These are phyloP conservation scores for Catostylus mosaicus DNA, from an alignment of 30 jellyfish, hydroid and myxozoan genomes.

Conservation along the genomic window DNA sequence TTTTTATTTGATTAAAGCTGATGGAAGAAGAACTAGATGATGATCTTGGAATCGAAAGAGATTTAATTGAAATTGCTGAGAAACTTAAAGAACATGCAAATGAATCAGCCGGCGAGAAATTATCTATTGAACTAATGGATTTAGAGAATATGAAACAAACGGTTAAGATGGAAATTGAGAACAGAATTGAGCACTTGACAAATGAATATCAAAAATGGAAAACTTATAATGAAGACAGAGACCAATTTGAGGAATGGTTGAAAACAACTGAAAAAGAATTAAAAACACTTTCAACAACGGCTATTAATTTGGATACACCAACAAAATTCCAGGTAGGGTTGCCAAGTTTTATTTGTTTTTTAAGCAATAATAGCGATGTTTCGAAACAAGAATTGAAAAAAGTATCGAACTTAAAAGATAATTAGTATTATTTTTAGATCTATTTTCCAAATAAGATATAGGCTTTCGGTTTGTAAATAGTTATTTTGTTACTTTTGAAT, in stretches of 20 bases:
- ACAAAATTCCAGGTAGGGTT: slow-evolving; percentile 68
- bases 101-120: slow-evolving; percentile 44
- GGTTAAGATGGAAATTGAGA: slow-evolving; percentile 49
- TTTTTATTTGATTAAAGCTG: neutral
- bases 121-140: slow-evolving; percentile 28
- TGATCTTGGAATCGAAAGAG: slow-evolving; percentile 33
- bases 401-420: neutral
- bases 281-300: slow-evolving; percentile 13
- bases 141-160: slow-evolving; percentile 42
- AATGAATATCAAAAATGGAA: slow-evolving; percentile 68
- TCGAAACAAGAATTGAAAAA: too few relatives aligned
- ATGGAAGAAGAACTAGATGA: slow-evolving; percentile 46
- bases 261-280: slow-evolving; percentile 23
- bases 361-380: too few relatives aligned
- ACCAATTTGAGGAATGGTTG: slow-evolving; percentile 68
- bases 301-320: slow-evolving; percentile 76
- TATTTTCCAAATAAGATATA: too few relatives aligned
- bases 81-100: slow-evolving; percentile 38
- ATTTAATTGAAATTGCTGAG: slow-evolving; percentile 31
- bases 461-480: too few relatives aligned
- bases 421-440: neutral
- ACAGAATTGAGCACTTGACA: slow-evolving; percentile 43
- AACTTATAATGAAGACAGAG: slow-evolving; percentile 36
- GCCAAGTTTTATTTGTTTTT: too few relatives aligned
- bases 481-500: too few relatives aligned